phyloP scores from a whole-genome alignment of 2,888 invertebrate species.

The Aproaerema taeniolella region DNA sequence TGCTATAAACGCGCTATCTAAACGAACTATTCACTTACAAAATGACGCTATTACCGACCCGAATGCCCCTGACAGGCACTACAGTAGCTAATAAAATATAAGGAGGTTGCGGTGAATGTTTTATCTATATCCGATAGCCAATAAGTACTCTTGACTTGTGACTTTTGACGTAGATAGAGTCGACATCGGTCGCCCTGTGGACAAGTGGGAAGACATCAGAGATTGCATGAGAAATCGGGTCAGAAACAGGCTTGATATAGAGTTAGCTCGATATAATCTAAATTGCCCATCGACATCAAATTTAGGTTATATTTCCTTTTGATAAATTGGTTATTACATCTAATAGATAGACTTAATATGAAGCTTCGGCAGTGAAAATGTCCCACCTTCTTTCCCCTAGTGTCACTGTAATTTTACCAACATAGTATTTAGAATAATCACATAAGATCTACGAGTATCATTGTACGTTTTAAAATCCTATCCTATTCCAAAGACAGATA shows the following conservation, averaged over 20 bases:
- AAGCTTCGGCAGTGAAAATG: no score
- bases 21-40: constrained; percentile 2
- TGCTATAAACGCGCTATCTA: constrained; percentile 5
- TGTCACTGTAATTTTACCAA: no score
- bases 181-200: constrained; percentile 21
- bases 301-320: no score
- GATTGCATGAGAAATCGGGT: constrained; percentile 33
- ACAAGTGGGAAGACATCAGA: constrained; percentile 36
- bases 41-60: not conserved
- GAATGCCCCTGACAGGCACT: constrained; percentile 11
- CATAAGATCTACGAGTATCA: no score
- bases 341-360: no score
- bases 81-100: constrained; percentile 10
- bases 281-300: no score
- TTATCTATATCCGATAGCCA: constrained; percentile 30
- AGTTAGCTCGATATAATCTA: not conserved
- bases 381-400: no score
- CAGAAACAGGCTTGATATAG: constrained; percentile 23
- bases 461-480: no score
- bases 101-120: constrained; percentile 17
- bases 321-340: no score
- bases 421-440: no score
- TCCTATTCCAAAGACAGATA: no score
- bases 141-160: constrained; percentile 28
- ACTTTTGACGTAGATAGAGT: constrained; percentile 28